A percentile compares a stretch with the other conserved stretches of the same genome.
phyloP scores from a whole-genome alignment of 2,888 invertebrate genomes.

The Drosophila imparisetae region DNA sequence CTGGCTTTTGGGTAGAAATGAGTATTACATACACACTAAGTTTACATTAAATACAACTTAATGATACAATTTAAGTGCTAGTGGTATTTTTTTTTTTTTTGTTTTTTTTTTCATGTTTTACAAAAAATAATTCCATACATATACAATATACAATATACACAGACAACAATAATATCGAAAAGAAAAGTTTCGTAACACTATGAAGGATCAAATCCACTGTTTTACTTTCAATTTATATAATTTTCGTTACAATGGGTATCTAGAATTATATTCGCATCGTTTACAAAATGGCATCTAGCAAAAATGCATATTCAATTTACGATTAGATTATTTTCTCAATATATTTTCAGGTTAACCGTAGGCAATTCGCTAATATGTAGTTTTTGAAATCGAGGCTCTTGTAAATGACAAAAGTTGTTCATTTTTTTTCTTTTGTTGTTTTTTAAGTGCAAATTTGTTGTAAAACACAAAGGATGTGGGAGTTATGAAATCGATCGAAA shows the following conservation, averaged over 20 bases:
- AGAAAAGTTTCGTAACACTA: slow-evolving; percentile 63
- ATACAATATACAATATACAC: slow-evolving; percentile 61
- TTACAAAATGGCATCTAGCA: slow-evolving; percentile 49
- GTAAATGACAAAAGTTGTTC: slow-evolving; percentile 22
- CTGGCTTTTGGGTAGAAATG: slow-evolving; percentile 33
- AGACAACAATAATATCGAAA: slow-evolving; percentile 62
- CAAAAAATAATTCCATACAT: slow-evolving; percentile 57
- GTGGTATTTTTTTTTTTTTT: slow-evolving; percentile 8
- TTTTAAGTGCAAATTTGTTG: slow-evolving; percentile 14
- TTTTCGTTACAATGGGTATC: slow-evolving; percentile 50
- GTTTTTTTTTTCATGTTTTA: slow-evolving; percentile 4
- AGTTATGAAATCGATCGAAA: slow-evolving; percentile 40
- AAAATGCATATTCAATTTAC: slow-evolving; percentile 14
- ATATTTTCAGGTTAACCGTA: slow-evolving; percentile 31
- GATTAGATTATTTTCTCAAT: not conserved
- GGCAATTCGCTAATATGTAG: slow-evolving; percentile 52
- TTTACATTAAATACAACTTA: slow-evolving; percentile 40
- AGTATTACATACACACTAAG: slow-evolving; percentile 47
- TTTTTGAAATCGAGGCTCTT: slow-evolving; percentile 11
- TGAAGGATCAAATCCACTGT: slow-evolving; percentile 85
- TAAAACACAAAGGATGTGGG: slow-evolving; percentile 21
- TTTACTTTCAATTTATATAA: slow-evolving; percentile 83
- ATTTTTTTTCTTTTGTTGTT: not conserved
- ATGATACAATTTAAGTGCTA: slow-evolving; percentile 41
- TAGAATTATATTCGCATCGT: slow-evolving; percentile 37